Evolutionary conservation across 2,113 vertebrate genomes (phyloP).

Genomic region (Neopipo cinnamomea): DNA sequence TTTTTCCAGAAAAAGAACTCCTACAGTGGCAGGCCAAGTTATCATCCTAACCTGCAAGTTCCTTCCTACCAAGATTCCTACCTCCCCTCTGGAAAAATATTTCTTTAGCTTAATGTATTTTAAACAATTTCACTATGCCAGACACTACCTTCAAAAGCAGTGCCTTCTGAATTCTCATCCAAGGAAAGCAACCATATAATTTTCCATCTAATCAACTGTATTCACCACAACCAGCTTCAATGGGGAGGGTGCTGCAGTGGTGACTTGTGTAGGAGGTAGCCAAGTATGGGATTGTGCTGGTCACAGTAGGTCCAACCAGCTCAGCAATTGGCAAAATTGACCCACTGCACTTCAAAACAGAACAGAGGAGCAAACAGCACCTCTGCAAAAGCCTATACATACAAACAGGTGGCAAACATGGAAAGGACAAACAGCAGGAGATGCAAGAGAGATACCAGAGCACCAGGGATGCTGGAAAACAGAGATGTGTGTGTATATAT

Average conservation of each 20-base stretch:
- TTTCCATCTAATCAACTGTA: background rate
- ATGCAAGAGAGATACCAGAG: background rate
- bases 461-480: background rate
- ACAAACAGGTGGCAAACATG: background rate
- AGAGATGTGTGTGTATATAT: background rate
- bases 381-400: background rate
- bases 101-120: background rate
- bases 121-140: background rate
- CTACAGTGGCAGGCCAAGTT: background rate
- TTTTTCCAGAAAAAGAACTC: background rate
- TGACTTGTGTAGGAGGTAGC: background rate
- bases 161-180: background rate
- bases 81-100: background rate
- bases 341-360: background rate
- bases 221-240: background rate
- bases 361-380: background rate
- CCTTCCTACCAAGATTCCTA: background rate
- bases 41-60: background rate
- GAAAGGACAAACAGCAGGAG: background rate
- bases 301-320: background rate
- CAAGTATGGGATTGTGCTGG: background rate
- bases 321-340: background rate
- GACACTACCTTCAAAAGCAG: background rate
- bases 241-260: background rate
- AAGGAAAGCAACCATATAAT: background rate